Evolutionary conservation across 1,140 invertebrate species (phyloP), one percentile per base, ranked within the genome.

Genomic region (Steinernema feltiae): DNA sequence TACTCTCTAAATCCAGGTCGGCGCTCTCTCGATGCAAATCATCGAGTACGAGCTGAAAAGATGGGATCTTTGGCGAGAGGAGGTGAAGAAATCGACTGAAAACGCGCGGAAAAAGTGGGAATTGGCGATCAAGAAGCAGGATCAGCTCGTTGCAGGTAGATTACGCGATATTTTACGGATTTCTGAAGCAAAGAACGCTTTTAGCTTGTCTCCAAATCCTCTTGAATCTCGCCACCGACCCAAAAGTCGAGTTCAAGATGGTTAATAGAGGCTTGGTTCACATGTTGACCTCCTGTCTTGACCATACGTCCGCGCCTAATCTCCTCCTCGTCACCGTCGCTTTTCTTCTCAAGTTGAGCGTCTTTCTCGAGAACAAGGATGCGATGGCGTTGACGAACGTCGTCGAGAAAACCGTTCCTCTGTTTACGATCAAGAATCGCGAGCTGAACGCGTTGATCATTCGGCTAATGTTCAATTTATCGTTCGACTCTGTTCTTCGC

Each of bases 221-320:
- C 63, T 87, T 97, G 27, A 97, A 98, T 87, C 92, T 99, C 84
- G 92, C 95, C 2, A 95, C 98, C 87, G 95, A 98, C 88, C 90
- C 92, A 18, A 93, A 88, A 71, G 88, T 97, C 7, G 95, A 98
- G 88, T 92, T 94, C 87, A 99, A 99, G 90, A 98, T 99, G 93
- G 90, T 93, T 2, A 94, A 94, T 78, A 93, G 95, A 86, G 93
- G 94, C 80, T 91, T 98, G 78, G 92, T 97, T 0, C 71, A 29
- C n/a, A 17, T 31, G 72, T 0, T 32, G 24, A 32, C 29, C 30
- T 2, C 30, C n/a, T 29, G 92, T 32, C 89, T 98, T 81, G 93
- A 97, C 78, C 89, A 95, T 81, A 90, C 92, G 81, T 93, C 94
- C 83, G 90, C 91, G 48, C 93, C 82, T 79, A 86, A 97, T 87